Evolutionary conservation across 2,113 vertebrate genomes (phyloP).

Genomic region (Alligator mississippiensis): DNA sequence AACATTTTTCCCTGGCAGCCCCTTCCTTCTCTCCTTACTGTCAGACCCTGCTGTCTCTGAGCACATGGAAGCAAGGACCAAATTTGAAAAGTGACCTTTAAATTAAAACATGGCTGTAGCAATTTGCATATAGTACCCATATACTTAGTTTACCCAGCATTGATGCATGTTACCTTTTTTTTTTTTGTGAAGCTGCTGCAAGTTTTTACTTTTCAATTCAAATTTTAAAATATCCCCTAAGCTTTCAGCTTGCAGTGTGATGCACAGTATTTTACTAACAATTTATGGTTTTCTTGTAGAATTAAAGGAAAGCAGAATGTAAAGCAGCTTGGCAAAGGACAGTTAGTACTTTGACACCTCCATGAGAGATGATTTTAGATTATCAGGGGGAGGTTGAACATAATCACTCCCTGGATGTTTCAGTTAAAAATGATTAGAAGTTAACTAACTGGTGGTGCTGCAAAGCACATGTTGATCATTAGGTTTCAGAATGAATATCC

Average conservation of each 20-base stretch:
- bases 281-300: too few species aligned
- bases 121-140: too few species aligned
- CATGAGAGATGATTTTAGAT: not conserved
- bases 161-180: too few species aligned
- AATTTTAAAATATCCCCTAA: too few species aligned
- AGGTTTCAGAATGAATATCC: not conserved
- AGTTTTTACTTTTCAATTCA: too few species aligned
- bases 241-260: too few species aligned
- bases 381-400: not conserved
- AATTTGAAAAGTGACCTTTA: not conserved
- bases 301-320: not conserved
- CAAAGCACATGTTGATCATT: not conserved
- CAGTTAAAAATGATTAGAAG: not conserved
- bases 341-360: not conserved
- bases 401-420: not conserved
- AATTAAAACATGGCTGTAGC: too few species aligned
- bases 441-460: not conserved
- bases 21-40: too few species aligned
- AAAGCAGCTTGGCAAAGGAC: not conserved
- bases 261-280: too few species aligned
- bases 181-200: too few species aligned
- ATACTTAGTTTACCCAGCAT: too few species aligned
- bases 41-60: not conserved
- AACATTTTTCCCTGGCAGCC: too few species aligned
- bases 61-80: not conserved